Base-by-base conservation (phyloP, 2,113 vertebrate genomes). In the Zosterops lateralis region DNA sequence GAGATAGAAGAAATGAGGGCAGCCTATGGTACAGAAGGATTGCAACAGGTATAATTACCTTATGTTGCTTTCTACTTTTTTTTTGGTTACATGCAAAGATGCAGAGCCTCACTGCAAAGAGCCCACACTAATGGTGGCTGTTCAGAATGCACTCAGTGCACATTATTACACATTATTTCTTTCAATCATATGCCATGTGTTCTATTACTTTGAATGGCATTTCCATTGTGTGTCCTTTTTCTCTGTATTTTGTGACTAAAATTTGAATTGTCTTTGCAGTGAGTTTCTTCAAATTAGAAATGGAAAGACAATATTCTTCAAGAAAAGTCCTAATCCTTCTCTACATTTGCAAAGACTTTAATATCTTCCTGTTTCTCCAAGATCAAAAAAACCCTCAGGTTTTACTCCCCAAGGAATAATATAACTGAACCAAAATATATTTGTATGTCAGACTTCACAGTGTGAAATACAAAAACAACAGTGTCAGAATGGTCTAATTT, bases 1-100 rank as follows among this genome's bases (percentile, higher is more conserved):
- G 98, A 99, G 90, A 98, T 99, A 79, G 98, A 99, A 96, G 98
- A 98, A 88, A 98, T 99, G 96, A 98, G 98, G 89, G 97, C 98
- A 62, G 95, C 97, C 17, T 99, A 98, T 84, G 99, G 99, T 81
- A 98, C 98, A 28, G 99, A 99, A 88, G 99, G 98, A 87, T 98
- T 99, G 28, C 98, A 99, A 94, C 99, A 99, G 98, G 99, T 99
- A 98, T 89, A 84, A 93, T 91, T 92, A 89, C 94, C 87, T 96
- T 96, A 36, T 19, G 82, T 95, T 94, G 88, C 95, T 94, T 91
- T 96, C 97, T 96, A 7, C 78, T 96, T 93, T 84, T 78, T 96
- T 10, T 86, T 94, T 3, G 34, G 80, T 94, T 92, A 85, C 10
- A 10, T 64, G 70, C 34, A 29, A 40, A 93, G 67, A 53, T 62